Conservation (phyloP, 2,888 invertebrate genomes). For the Drosophila parthenogenetica region DNA sequence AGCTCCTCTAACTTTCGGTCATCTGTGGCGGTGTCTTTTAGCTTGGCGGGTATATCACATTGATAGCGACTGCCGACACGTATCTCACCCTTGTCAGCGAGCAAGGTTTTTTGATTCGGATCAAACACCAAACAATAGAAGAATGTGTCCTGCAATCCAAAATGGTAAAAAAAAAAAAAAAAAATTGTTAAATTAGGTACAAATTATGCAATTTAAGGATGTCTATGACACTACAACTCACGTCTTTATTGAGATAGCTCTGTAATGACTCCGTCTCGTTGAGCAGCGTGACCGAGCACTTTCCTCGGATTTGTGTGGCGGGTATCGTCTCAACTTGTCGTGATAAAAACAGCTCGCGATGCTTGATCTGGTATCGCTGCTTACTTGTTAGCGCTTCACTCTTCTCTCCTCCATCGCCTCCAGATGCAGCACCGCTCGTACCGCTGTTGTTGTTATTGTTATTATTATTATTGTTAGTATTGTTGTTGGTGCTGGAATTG, state of each 20-base stretch:
- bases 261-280: conserved; percentile 99
- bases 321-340: conserved; percentile 99
- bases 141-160: conserved; percentile 93
- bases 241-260: conserved; percentile 98
- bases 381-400: conserved; percentile 91
- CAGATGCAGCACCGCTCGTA: conserved; percentile 76
- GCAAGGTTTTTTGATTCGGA: conserved; percentile 98
- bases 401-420: conserved; percentile 56
- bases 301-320: conserved; percentile 99
- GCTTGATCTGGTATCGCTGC: conserved; percentile 97
- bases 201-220: background rate
- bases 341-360: conserved; percentile 98
- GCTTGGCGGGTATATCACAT: conserved; percentile 94
- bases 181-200: background rate
- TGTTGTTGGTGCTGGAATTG: conserved; percentile 58
- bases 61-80: conserved; percentile 97
- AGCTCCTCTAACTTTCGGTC: conserved; percentile 90
- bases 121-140: conserved; percentile 99
- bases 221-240: conserved; percentile 86
- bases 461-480: conserved; percentile 34
- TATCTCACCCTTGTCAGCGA: conserved; percentile 99
- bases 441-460: conserved; percentile 40
- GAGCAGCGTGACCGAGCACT: conserved; percentile 99
- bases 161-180: background rate
- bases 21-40: conserved; percentile 89